Evolutionary conservation across 2,113 vertebrate species (phyloP), one percentile per base, ranked within the genome.

Genomic region (Probosciger aterrimus): DNA sequence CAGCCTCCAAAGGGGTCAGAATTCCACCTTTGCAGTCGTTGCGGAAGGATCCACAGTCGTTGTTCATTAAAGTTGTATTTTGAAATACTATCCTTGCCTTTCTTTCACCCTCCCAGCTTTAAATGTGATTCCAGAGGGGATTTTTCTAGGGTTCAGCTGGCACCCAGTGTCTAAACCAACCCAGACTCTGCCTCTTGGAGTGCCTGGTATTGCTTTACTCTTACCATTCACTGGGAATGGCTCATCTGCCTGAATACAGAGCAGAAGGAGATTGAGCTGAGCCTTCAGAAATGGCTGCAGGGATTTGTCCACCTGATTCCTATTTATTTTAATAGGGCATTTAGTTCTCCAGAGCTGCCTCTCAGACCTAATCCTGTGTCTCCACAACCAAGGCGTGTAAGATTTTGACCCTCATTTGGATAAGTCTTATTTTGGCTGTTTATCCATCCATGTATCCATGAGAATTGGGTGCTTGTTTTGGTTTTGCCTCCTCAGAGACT

Each of bases 1-100:
- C 81, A 67, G 88, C 97, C 97, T 98, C 97, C 97, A 97, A 92
- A 94, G 77, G 87, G 77, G 12, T 33, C 71, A 19, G 50, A 55
- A 27, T 71, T 44, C 78, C 71, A 47, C 31, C 74, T 69, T 53
- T 53, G 37, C 37, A 14, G n/a, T 14, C 62, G 53, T 65, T 35
- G 47, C 43, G 55, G 11, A 62, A 68, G 82, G 20, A 24, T 18
- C 82, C 12, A 1, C 62, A 24, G 7, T 43, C 64, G 11, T 16
- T 43, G 5, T 6, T 77, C 3, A 7, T 67, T 79, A 37, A 47
- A 13, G 23, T 64, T 17, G 16, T 46, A 3, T 18, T 92, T 91
- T 69, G 53, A 49, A 86, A 59, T 5, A 17, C 57, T 28, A 0
- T 35, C 25, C 39, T 53, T 35, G 46, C 6, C 55, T 78, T 57